Conservation (phyloP, 1,140 invertebrate genomes). For the Brachionus koreanus region DNA sequence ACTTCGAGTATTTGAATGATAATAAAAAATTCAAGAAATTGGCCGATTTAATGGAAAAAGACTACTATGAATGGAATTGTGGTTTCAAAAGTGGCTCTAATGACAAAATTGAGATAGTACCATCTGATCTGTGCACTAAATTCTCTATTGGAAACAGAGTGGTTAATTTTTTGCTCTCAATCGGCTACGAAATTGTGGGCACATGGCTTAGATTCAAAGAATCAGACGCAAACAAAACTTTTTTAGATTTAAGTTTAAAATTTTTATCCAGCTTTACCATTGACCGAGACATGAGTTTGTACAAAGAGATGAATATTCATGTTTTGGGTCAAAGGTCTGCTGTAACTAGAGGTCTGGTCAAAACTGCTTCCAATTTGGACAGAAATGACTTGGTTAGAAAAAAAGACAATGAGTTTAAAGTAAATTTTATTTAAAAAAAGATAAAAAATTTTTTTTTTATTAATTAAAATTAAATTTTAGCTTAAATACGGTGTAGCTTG, state of each 20-base stretch:
- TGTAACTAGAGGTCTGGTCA: not conserved
- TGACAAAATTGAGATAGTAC: constrained; percentile 16
- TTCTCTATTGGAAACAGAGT: constrained; percentile 8
- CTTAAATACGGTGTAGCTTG: not conserved
- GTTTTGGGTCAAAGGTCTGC: constrained; percentile 31
- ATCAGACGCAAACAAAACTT: not conserved
- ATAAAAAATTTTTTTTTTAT: not conserved
- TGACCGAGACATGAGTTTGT: constrained; percentile 37
- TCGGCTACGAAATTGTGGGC: constrained; percentile 33
- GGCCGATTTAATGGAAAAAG: not conserved
- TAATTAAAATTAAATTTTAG: not conserved
- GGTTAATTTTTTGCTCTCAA: constrained; percentile 24
- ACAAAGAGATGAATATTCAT: constrained; percentile 41
- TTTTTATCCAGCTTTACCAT: constrained; percentile 8
- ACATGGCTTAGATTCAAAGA: constrained; percentile 38
- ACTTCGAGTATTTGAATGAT: constrained; percentile 26
- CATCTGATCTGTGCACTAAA: constrained; percentile 7
- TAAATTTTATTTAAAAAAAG: not conserved
- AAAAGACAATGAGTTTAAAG: not conserved
- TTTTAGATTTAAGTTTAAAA: constrained; percentile 33
- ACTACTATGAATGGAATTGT: not conserved
- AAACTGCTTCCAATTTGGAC: constrained; percentile 31
- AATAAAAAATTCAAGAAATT: not conserved
- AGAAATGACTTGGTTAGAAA: not conserved
- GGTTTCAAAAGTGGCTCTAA: not conserved